Base-by-base conservation (phyloP, 2,797 vertebrate species). In the Parauchenoglanis punctatus region DNA sequence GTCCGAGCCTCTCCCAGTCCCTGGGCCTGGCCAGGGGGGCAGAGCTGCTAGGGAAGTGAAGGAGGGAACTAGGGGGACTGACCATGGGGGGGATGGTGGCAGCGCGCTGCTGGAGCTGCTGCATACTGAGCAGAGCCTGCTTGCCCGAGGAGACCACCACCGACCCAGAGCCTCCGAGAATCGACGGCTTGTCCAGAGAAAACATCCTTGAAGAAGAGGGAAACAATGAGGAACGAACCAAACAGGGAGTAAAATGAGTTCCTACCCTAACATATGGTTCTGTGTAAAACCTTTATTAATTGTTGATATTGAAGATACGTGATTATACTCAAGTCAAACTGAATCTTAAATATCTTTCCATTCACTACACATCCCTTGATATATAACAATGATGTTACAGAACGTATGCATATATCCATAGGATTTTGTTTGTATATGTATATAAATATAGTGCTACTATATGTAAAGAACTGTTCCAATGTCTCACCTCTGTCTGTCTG, bases 41-140 rank as follows among this genome's bases (percentile, higher is more conserved):
- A 84, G 89, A 89, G 84, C 54, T 89, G 85, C 91, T 90, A 89
- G 85, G 82, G 86, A 88, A 89, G 89, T 91, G 86, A 84, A 75
- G 84, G 86, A 80, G 88, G 87, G 82, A 85, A 85, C 83, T 91
- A 91, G 84, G 78, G 87, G 89, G 90, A 95, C 94, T 93, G 93
- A 99, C 99, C 98, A 99, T 99, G 35, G 97, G 96, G 23, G 99
- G 99, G 88, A 99, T 99, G 89, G 96, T 94, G 35, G 99, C 98
- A 87, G 98, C 98, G 90, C 98, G 96, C 90, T 98, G 96, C 44
- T 99, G 98, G 89, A 99, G 95, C 92, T 99, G 98, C 89, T 99
- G 97, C 86, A 99, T 93, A 92, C 96, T 99, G 95, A 98, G 94
- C 31, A 95, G 96, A 76, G 93, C 89, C 93, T 97, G 96, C 90